Base-by-base conservation (phyloP, 2,888 invertebrate genomes). In the Chouioia cunea region DNA sequence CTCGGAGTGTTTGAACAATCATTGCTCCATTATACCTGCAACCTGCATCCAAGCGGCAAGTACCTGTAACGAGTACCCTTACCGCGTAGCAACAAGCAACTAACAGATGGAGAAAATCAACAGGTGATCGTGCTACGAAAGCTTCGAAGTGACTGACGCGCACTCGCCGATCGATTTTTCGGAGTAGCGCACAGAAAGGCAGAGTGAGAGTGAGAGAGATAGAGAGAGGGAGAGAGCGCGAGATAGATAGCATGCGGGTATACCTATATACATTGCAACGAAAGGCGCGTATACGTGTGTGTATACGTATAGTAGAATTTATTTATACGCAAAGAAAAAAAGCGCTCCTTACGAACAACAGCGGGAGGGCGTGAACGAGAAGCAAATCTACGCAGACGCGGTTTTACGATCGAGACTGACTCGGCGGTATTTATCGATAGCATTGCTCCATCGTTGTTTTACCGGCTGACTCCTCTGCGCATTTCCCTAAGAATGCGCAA, bases 31-130 rank as follows among this genome's bases (percentile, higher is more conserved):
- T 22, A 50, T 66, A 66, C 66, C 66, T 66, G 58, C 66, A 59
- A 66, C 66, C 66, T 66, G 58, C 66, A 59, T 66, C 14, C 16
- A 27, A 27, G 27, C 27, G 2, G 3, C 27, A 36, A 23, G 44
- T 44, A 12, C 44, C 27, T 27, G 6, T 27, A 12, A 10, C 10
- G 36, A 36, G 12, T 36, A 36, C 20, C n/a, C 62, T 10, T 6
- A 12, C 43, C 46, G 2, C 23, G 46, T 52, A 66, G 66, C 66
- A 66, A 66, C 66, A 66, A 64, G 64, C 64, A n/a, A 18, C 10
- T 2, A 63, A 18, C 43, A 23, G 53, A 43, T 16, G n/a, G 47
- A 46, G 22, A 23, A 23, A 44, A 65, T 66, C 66, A 66, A 66
- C 66, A 66, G 66, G 66, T 66, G 59, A 52, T 8, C 23, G 4